phyloP scores from a whole-genome alignment of 2,113 vertebrate species.

The Coturnix japonica region DNA sequence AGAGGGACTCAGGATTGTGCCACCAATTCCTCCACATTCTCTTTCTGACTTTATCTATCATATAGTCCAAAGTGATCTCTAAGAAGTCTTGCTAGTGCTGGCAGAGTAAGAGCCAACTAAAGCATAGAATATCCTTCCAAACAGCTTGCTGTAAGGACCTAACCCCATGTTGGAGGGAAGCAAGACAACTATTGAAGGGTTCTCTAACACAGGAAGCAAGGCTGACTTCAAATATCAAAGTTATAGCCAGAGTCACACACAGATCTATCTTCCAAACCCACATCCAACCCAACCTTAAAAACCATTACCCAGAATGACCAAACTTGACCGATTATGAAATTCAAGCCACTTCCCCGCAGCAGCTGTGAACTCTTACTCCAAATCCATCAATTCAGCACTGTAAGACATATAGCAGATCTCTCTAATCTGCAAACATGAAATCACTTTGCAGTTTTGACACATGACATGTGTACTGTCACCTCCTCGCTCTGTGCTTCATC shows the following conservation, averaged over 20 bases:
- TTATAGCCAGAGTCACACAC: background rate
- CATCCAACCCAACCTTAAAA: background rate
- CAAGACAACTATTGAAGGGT: background rate
- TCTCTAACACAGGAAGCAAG: background rate
- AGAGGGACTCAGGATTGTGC: background rate
- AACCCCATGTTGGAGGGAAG: background rate
- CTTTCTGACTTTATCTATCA: background rate
- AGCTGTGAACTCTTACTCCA: background rate
- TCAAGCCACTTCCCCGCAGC: background rate
- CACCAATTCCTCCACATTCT: background rate
- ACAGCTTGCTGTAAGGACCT: background rate
- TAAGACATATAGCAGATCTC: background rate
- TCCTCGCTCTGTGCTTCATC: accelerated
- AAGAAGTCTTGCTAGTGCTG: background rate
- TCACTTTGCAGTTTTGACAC: background rate
- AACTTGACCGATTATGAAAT: background rate
- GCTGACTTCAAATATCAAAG: background rate
- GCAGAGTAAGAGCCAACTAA: background rate
- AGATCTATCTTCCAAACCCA: background rate
- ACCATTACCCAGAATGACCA: background rate
- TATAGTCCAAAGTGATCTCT: background rate
- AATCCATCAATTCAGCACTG: background rate
- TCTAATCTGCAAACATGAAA: background rate
- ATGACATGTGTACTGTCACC: accelerated
- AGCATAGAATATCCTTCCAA: background rate